Evolutionary conservation across 2,888 invertebrate species (phyloP), one percentile per base, ranked within the genome.

Genomic region (Punctoribates punctum): DNA sequence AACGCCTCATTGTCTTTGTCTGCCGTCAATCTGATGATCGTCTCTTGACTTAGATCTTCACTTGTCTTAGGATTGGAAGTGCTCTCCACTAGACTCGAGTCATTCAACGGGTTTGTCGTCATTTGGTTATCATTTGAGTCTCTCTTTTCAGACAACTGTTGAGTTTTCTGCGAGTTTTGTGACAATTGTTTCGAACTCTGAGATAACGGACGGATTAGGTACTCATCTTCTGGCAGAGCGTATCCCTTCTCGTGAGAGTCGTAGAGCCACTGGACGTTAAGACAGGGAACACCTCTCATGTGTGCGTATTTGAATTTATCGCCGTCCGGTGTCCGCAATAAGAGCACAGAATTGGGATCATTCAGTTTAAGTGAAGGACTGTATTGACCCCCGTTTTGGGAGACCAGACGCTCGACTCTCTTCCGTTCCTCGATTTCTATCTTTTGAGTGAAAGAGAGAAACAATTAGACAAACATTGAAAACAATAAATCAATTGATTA

Each of bases 201-300:
- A 34, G 34, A 34, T 34, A 34, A 34, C 34, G 34, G 34, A 34
- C 15, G 27, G 11, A 76, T 73, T 87, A 20, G 85, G 81, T 89
- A 89, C 73, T 86, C 83, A 3, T 87, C 86, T 20, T 88, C 84
- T 0, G 90, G 89, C 57, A 91, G 80, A 0, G 91, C 89, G 78
- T 88, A 90, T 0, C 93, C 92, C 34, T 87, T 87, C 34, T 87
- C 85, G 0, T 90, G 86, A n/a, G 92, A 93, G 42, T 93, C 91
- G 75, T 87, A 87, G 54, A 95, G 86, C 96, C 96, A 96, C 1
- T 89, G 85, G 0, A 90, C 87, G 17, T 87, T 85, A 0, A 96
- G 89, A 81, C 94, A 92, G 54, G 88, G 86, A n/a, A 89, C 85
- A 54, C 85, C 84, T 84, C 84, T 85, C 75, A 85, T 84, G 75